Conservation (phyloP, 2,888 invertebrate species). For the Eilema griseolum region DNA sequence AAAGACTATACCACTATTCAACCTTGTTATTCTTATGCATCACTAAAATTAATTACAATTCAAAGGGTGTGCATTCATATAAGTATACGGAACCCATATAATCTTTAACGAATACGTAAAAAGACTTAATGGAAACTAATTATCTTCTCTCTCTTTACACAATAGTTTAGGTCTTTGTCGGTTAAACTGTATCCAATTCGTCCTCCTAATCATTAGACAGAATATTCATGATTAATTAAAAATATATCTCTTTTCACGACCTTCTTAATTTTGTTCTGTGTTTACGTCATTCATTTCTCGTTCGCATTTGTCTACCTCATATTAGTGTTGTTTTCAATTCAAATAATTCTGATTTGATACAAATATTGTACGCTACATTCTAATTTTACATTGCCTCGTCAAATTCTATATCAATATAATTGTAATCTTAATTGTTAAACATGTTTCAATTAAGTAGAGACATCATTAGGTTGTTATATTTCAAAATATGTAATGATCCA, state of each 20-base stretch:
- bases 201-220: background rate
- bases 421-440: too few relatives aligned
- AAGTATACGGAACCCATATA: background rate
- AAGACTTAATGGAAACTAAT: background rate
- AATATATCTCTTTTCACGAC: background rate
- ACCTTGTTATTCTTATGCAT: background rate
- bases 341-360: background rate
- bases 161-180: background rate
- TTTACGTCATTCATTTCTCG: background rate
- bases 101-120: background rate
- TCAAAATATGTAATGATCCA: background rate
- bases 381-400: background rate
- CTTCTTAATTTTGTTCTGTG: background rate
- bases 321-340: background rate
- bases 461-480: background rate
- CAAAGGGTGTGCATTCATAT: background rate
- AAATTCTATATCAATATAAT: too few relatives aligned
- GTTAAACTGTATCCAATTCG: background rate
- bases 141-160: background rate
- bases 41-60: background rate
- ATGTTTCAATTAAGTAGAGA: background rate
- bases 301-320: background rate
- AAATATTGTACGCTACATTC: background rate
- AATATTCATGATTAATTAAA: background rate
- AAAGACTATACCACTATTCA: background rate